A percentile compares a stretch with the other conserved stretches of the same genome.
Conservation (phyloP, 2,888 invertebrate species). For the Aricia artaxerxes region DNA sequence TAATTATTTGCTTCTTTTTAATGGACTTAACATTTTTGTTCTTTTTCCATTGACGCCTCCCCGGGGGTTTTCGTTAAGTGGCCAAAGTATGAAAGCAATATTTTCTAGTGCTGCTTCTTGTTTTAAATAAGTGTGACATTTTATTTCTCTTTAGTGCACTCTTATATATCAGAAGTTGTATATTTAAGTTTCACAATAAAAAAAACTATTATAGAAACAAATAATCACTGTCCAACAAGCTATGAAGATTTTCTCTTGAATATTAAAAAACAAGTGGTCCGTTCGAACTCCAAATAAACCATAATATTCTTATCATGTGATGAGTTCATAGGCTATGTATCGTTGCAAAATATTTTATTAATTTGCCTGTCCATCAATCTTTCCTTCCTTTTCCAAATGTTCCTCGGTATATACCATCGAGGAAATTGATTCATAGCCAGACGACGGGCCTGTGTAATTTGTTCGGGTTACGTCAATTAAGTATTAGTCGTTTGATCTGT, state of each 20-base stretch:
- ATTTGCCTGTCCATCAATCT: too few species aligned
- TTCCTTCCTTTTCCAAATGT: too few species aligned
- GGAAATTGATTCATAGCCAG: too few species aligned
- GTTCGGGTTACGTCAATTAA: too few species aligned
- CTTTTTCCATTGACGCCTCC: background rate
- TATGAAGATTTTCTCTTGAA: background rate
- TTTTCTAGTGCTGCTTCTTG: background rate
- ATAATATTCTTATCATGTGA: too few species aligned
- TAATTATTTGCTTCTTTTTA: slow-evolving; percentile 22
- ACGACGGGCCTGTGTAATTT: too few species aligned
- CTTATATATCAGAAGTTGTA: background rate
- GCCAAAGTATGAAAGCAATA: background rate
- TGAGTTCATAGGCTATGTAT: too few species aligned
- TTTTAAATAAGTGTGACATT: background rate
- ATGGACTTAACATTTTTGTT: background rate
- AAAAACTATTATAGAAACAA: background rate
- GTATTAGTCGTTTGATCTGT: too few species aligned
- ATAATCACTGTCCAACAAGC: background rate
- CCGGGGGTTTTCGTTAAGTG: background rate
- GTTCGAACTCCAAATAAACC: too few species aligned
- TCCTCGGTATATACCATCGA: too few species aligned
- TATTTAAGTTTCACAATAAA: background rate
- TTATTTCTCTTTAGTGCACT: background rate
- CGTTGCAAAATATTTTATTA: too few species aligned
- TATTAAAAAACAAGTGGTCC: too few species aligned